Percentiles rank a stretch among this genome's conserved stretches.
Conservation (phyloP, 2,888 invertebrate species). For the Atethmia centrago region DNA sequence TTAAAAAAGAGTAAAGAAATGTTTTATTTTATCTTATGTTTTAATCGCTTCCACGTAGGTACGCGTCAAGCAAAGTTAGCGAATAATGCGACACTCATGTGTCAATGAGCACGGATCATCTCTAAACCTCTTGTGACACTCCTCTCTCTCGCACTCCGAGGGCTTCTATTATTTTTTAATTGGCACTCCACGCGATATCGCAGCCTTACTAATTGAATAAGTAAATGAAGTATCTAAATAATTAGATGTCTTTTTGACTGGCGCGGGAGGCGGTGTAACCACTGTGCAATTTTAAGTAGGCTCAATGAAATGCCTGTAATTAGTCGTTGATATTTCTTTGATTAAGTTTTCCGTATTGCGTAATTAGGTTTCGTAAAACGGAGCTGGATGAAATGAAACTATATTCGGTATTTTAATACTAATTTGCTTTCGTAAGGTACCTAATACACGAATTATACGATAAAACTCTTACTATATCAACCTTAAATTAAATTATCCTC, state of each 20-base stretch:
- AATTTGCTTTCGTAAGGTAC: neutral
- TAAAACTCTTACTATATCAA: conserved; percentile 4
- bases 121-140: conserved; percentile 80
- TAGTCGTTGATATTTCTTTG: conserved; percentile 46
- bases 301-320: conserved; percentile 51
- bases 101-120: conserved; percentile 73
- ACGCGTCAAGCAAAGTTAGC: conserved; percentile 45
- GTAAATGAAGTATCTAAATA: conserved; percentile 89
- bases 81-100: conserved; percentile 59
- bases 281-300: conserved; percentile 64
- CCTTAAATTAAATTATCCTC: conserved; percentile 27
- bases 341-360: conserved; percentile 15
- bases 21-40: neutral
- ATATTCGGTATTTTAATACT: neutral
- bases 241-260: conserved; percentile 86
- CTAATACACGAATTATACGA: neutral
- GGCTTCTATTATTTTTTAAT: conserved; percentile 89
- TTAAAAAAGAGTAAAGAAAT: neutral
- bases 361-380: neutral
- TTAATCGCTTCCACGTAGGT: neutral
- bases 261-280: conserved; percentile 70
- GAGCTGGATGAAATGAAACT: neutral
- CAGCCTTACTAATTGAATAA: conserved; percentile 88
- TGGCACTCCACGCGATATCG: conserved; percentile 86
- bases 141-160: conserved; percentile 81